These are phyloP conservation scores for Helogale parvula DNA, from an alignment of 2,113 vertebrate species.

Conservation along the genomic window DNA sequence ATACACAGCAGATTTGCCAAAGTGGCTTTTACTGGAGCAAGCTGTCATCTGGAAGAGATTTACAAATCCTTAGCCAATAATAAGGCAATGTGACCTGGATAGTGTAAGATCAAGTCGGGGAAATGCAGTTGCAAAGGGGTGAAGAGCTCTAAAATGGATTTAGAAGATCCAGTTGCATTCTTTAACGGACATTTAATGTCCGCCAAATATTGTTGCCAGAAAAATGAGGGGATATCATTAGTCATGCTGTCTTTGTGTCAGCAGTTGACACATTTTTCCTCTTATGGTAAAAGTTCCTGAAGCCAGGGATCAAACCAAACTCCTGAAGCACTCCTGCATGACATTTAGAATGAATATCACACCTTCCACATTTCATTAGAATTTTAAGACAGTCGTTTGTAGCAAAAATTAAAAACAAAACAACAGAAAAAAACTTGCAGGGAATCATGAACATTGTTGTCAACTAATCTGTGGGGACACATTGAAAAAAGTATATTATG, in stretches of 20 bases:
- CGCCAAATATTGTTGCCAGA: neutral
- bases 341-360: neutral
- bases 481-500: neutral
- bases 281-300: neutral
- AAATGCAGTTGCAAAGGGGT: slow-evolving; percentile 1
- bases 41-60: slow-evolving; percentile 30
- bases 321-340: neutral
- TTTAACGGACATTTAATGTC: neutral
- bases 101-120: neutral
- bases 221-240: neutral
- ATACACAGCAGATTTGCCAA: neutral
- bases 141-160: neutral
- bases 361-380: neutral
- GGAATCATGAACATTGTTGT: neutral
- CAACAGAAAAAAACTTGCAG: neutral
- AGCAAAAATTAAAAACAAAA: neutral
- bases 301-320: neutral
- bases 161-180: neutral
- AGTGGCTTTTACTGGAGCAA: slow-evolving; percentile 29
- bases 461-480: neutral
- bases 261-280: neutral
- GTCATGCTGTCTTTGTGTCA: neutral
- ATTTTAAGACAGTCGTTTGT: neutral
- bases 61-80: slow-evolving; percentile 47
- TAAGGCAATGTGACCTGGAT: slow-evolving; percentile 17